phyloP scores from a whole-genome alignment of 2,797 vertebrate genomes.

The Brachyalestes nurse region DNA sequence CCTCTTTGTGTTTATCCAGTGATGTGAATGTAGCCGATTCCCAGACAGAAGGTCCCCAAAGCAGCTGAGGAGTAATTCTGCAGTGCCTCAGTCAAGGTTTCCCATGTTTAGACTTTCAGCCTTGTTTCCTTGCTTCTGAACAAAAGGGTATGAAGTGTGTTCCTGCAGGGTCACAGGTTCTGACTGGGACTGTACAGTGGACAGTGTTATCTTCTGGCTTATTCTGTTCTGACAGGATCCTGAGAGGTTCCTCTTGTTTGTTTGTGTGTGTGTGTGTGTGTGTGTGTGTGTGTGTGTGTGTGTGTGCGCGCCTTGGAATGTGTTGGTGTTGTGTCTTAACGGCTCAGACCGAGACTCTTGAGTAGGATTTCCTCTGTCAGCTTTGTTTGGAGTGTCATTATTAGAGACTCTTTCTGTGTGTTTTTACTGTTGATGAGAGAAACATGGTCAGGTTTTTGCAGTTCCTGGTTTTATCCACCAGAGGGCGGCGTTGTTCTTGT shows the following conservation, averaged over 20 bases:
- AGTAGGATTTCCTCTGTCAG: too few relatives aligned
- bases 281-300: slow-evolving; percentile 10
- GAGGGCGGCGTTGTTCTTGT: slow-evolving; percentile 62
- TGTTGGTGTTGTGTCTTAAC: background rate
- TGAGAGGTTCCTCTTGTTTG: background rate
- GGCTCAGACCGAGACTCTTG: background rate
- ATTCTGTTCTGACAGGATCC: background rate
- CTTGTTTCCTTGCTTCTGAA: background rate
- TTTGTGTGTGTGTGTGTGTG: background rate
- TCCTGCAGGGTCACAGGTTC: background rate
- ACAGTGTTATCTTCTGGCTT: slow-evolving; percentile 11
- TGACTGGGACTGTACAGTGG: background rate
- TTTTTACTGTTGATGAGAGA: background rate
- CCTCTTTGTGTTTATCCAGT: background rate
- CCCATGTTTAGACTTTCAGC: background rate
- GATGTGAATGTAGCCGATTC: background rate
- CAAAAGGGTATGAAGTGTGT: background rate
- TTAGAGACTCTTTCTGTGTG: too few relatives aligned
- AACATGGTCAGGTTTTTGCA: background rate
- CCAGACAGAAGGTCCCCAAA: background rate
- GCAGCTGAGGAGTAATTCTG: too few relatives aligned
- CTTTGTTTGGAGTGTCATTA: too few relatives aligned
- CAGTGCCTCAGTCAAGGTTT: too few relatives aligned
- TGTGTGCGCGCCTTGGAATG: background rate
- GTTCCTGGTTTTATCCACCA: slow-evolving; percentile 50